A percentile compares a stretch with the other conserved stretches of the same genome.
Evolutionary conservation across 1,140 invertebrate species (phyloP).

Genomic region (Pomacea maculata): DNA sequence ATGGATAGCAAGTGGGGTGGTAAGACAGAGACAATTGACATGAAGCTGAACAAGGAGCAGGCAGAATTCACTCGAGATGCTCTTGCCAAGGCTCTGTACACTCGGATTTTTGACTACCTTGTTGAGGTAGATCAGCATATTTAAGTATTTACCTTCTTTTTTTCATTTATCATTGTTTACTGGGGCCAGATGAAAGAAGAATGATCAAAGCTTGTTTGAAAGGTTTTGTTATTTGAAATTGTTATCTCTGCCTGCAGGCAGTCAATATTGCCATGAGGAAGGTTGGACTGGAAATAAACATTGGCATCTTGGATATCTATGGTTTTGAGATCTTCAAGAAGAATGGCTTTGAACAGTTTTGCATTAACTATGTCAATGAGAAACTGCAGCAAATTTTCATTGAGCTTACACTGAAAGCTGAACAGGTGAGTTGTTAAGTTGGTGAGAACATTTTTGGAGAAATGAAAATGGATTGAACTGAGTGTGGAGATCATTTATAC

Average conservation of each 20-base stretch:
- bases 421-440: constrained; percentile 61
- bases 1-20: constrained; percentile 82
- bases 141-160: background rate
- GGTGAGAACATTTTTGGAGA: no score
- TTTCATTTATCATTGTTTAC: background rate
- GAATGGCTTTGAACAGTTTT: constrained; percentile 86
- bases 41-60: constrained; percentile 68
- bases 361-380: constrained; percentile 94
- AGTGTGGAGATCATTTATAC: no score
- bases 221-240: no score
- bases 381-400: constrained; percentile 85
- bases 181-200: no score
- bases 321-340: constrained; percentile 76
- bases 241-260: constrained; percentile 25
- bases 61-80: constrained; percentile 76
- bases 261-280: constrained; percentile 75
- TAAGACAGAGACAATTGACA: constrained; percentile 75
- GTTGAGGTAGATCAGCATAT: constrained; percentile 69
- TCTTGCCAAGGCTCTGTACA: constrained; percentile 77
- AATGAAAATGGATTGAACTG: no score
- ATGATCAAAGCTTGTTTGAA: no score
- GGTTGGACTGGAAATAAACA: constrained; percentile 65
- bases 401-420: constrained; percentile 78
- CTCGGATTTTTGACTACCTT: constrained; percentile 77
- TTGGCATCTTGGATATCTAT: constrained; percentile 76